Percentiles rank a stretch among this genome's conserved stretches.
Conservation (phyloP, 2,113 vertebrate genomes). For the Verasper variegatus region DNA sequence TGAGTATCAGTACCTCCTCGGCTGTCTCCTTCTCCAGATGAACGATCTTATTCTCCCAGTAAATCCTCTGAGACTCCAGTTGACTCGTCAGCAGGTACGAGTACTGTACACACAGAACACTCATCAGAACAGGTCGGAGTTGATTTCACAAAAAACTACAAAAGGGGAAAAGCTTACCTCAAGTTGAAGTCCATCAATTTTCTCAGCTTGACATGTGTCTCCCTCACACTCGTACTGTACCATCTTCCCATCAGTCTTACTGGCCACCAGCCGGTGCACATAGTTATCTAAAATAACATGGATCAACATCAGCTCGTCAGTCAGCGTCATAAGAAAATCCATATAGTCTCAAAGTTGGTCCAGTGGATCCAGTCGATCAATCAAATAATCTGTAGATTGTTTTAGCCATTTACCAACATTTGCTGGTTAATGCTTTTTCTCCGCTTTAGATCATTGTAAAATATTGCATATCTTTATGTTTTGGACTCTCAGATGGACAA, state of each 20-base stretch:
- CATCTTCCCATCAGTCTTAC: conserved; percentile 97
- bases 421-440: background rate
- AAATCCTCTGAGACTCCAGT: conserved; percentile 96
- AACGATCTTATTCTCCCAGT: conserved; percentile 99
- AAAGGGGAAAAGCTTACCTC: conserved; percentile 80
- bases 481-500: background rate
- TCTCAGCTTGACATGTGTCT: conserved; percentile 97
- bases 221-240: conserved; percentile 98
- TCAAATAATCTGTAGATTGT: background rate
- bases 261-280: conserved; percentile 96
- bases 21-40: conserved; percentile 96
- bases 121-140: background rate
- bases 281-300: conserved; percentile 90
- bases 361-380: background rate
- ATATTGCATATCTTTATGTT: background rate
- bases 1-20: conserved; percentile 87
- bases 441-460: background rate
- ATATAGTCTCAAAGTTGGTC: background rate
- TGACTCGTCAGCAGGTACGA: conserved; percentile 97
- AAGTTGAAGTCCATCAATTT: conserved; percentile 95
- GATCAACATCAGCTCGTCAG: background rate
- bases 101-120: conserved; percentile 82
- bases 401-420: background rate
- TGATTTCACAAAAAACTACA: background rate
- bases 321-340: background rate